A percentile compares a stretch with the other conserved stretches of the same genome.
These are phyloP conservation scores for Ostrea edulis DNA, from an alignment of 1,140 invertebrate genomes.

Conservation along the genomic window DNA sequence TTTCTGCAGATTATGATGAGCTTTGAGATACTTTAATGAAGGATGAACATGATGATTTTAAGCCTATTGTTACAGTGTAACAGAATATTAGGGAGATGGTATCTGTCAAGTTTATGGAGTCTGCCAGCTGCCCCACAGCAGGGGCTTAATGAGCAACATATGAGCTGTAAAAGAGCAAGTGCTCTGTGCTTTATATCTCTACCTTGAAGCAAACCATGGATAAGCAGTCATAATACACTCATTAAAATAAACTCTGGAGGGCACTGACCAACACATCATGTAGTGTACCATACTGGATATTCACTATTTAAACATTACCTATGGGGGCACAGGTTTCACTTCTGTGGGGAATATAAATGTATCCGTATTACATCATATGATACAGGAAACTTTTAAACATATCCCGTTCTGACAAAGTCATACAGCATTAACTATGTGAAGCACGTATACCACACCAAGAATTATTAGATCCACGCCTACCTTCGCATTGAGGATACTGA, in stretches of 20 bases:
- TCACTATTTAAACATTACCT: neutral
- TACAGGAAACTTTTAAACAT: neutral
- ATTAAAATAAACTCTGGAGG: neutral
- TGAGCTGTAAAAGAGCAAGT: slow-evolving; percentile 9
- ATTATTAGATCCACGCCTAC: slow-evolving; percentile 51
- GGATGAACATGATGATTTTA: too few relatives aligned
- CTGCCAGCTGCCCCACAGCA: slow-evolving; percentile 25
- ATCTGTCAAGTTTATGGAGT: neutral
- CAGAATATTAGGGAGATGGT: too few relatives aligned
- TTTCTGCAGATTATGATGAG: too few relatives aligned
- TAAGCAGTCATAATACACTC: neutral
- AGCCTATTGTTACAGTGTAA: too few relatives aligned
- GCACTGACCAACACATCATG: neutral
- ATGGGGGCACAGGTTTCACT: neutral
- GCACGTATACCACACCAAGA: neutral
- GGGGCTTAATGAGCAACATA: neutral
- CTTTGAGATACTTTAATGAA: too few relatives aligned
- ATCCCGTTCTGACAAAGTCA: neutral
- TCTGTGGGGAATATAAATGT: neutral
- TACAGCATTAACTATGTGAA: neutral
- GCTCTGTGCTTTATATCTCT: neutral
- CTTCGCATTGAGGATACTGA: slow-evolving; percentile 66
- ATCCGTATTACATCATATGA: neutral
- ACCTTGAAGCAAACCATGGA: neutral
- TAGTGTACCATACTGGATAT: neutral